Conservation (phyloP, 2,113 vertebrate genomes). For the Motacilla tschutschensis region DNA sequence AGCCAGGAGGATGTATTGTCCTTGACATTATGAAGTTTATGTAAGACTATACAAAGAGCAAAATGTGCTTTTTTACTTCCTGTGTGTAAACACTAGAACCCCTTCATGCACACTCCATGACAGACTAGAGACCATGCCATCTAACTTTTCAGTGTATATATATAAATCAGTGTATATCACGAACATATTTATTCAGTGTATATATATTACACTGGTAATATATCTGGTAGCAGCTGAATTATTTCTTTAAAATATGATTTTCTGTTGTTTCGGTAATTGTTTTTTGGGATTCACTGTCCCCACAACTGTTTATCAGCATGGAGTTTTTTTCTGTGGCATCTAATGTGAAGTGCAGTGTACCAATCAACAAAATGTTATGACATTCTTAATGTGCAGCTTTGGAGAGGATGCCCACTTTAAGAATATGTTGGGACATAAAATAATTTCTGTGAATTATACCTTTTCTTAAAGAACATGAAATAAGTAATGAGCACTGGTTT, state of each 20-base stretch:
- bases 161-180: not conserved
- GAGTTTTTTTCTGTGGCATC: not conserved
- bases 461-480: not conserved
- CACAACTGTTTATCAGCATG: not conserved
- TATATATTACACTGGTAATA: not conserved
- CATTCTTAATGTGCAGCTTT: not conserved
- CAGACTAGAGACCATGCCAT: slow-evolving; percentile 28
- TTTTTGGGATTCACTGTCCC: not conserved
- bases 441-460: not conserved
- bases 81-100: not conserved
- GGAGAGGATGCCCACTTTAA: not conserved
- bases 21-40: slow-evolving; percentile 15
- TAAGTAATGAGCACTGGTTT: not conserved
- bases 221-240: slow-evolving; percentile 16
- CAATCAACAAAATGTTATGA: not conserved
- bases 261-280: not conserved
- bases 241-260: slow-evolving; percentile 41
- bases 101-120: slow-evolving; percentile 17
- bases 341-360: not conserved
- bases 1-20: slow-evolving; percentile 5
- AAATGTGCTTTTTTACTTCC: slow-evolving; percentile 30
- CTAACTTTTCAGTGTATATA: slow-evolving; percentile 28
- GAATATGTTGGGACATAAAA: not conserved
- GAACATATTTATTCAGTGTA: not conserved
- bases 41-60: slow-evolving; percentile 15